Conservation (phyloP, 2,113 vertebrate species). For the Budorcas taxicolor region DNA sequence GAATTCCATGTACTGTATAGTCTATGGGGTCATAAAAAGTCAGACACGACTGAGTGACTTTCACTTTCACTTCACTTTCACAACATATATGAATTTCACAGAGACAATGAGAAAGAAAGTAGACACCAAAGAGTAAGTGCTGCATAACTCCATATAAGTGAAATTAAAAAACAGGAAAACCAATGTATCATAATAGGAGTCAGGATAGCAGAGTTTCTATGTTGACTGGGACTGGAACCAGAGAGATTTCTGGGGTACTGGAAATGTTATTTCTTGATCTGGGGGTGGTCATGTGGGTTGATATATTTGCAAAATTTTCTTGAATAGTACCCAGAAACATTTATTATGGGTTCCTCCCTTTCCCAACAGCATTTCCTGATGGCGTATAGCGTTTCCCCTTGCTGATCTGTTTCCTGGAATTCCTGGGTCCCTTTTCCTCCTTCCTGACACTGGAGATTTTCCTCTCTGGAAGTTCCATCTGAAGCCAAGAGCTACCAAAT, state of each 20-base stretch:
- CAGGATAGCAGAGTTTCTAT: neutral
- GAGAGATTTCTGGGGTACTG: neutral
- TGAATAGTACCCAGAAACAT: neutral
- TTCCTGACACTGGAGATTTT: neutral
- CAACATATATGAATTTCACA: neutral
- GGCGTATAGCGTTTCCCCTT: neutral
- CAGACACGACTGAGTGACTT: neutral
- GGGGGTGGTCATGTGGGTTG: neutral
- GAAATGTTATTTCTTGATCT: neutral
- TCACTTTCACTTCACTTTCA: neutral
- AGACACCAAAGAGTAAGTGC: neutral
- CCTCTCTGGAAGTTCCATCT: neutral
- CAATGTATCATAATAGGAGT: neutral
- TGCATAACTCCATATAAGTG: neutral
- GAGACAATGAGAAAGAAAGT: neutral
- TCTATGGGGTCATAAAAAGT: neutral
- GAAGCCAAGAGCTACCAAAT: neutral
- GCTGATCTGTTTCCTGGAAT: neutral
- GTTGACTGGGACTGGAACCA: neutral
- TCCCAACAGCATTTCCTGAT: neutral
- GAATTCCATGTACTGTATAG: neutral
- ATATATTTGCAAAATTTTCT: neutral
- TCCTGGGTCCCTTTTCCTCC: neutral
- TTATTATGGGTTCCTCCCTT: neutral
- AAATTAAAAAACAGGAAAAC: neutral